These are phyloP conservation scores for Lates japonicus DNA, from an alignment of 2,797 vertebrate genomes.

Conservation along the genomic window DNA sequence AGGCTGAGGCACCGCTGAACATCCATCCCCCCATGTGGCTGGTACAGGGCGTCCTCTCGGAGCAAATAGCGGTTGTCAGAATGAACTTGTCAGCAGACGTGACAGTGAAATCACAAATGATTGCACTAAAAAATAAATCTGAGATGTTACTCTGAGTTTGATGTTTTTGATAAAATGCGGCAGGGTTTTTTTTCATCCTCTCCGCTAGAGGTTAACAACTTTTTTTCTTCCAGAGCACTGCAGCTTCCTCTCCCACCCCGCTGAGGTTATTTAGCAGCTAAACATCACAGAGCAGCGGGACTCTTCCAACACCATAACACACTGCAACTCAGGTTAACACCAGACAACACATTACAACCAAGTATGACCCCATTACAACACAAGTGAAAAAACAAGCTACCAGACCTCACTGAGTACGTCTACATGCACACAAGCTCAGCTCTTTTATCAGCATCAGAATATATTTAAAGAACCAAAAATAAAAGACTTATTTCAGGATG, in stretches of 20 bases:
- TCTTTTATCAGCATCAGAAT: too few relatives aligned
- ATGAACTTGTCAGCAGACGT: background rate
- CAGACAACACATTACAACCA: background rate
- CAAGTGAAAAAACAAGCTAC: too few relatives aligned
- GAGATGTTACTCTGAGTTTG: background rate
- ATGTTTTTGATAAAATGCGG: background rate
- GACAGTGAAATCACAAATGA: constrained; percentile 5
- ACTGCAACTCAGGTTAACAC: background rate
- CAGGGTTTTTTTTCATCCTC: background rate
- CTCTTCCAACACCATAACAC: background rate
- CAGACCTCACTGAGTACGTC: too few relatives aligned
- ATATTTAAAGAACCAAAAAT: too few relatives aligned
- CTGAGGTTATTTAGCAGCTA: constrained; percentile 2
- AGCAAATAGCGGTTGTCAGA: constrained; percentile 7
- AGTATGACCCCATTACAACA: background rate
- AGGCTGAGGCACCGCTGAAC: background rate
- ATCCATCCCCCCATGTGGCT: background rate
- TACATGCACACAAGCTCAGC: too few relatives aligned
- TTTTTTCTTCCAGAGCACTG: background rate
- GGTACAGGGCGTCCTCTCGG: background rate
- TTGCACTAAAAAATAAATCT: background rate
- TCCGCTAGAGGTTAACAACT: background rate
- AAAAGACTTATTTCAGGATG: too few relatives aligned
- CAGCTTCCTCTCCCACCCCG: background rate
- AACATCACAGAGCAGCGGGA: constrained; percentile 3